Evolutionary conservation across 2,888 invertebrate genomes (phyloP).

Genomic region (Torymus auratus): DNA sequence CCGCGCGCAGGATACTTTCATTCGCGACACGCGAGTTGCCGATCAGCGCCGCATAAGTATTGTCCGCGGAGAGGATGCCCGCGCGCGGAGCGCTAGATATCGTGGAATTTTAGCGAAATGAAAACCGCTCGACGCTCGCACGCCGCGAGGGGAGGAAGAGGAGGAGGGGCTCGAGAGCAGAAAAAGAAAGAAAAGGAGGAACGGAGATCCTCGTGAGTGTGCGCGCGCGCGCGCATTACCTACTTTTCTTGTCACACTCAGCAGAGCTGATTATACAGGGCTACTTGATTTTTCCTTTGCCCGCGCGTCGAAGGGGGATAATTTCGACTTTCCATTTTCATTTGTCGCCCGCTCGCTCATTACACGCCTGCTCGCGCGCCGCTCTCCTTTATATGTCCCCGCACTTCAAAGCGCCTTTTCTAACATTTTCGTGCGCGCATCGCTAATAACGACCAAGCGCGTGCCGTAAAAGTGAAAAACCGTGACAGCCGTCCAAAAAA

Average conservation of each 20-base stretch:
- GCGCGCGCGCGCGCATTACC: conserved; percentile 24
- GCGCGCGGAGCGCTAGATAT: conserved; percentile 23
- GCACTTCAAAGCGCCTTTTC: conserved; percentile 27
- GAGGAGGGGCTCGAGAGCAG: background rate
- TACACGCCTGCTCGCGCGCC: background rate
- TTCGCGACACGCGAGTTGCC: conserved; percentile 74
- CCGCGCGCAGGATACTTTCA: conserved; percentile 73
- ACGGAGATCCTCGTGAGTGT: conserved; percentile 24
- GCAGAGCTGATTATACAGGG: conserved; percentile 53
- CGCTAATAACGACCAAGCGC: background rate
- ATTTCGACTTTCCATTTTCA: conserved; percentile 60
- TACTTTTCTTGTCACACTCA: conserved; percentile 62
- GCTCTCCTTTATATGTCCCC: conserved; percentile 47
- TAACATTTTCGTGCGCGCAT: background rate
- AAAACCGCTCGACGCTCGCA: conserved; percentile 34
- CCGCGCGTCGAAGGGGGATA: conserved; percentile 40
- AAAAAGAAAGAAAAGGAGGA: conserved; percentile 28
- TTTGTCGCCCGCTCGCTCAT: conserved; percentile 43
- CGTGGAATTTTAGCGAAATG: conserved; percentile 55
- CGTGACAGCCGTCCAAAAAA: too few species aligned
- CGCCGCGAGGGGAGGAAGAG: background rate
- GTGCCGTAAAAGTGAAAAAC: too few species aligned
- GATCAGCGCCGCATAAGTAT: conserved; percentile 67
- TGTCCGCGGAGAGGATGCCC: conserved; percentile 66
- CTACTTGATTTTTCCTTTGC: conserved; percentile 40